Evolutionary conservation across 2,888 invertebrate species (phyloP), one percentile per base, ranked within the genome.

Genomic region (Leucophenga montana): DNA sequence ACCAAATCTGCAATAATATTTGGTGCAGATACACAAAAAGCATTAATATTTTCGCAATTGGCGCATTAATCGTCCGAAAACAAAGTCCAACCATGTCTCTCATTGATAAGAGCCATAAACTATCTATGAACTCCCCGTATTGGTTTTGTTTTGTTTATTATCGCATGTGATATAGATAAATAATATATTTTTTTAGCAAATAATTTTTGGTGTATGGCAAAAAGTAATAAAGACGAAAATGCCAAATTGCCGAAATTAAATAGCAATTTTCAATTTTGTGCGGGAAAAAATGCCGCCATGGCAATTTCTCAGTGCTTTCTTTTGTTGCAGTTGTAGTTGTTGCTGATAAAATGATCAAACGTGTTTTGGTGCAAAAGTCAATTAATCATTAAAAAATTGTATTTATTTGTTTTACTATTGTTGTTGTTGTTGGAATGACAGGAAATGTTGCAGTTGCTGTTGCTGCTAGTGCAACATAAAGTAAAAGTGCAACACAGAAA

Each of bases 301-400:
- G 39, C 39, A 39, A 39, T 14, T 27, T 27, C n/a, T 27, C n/a
- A 31, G 16, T 22, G 31, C 27, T 57, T 57, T 22, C 31, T 27
- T 39, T 39, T 57, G 22, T 27, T 27, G 22, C 22, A 22, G 57
- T 57, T 57, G 57, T 27, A 57, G 3, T 61, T 33, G 33, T 39
- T 33, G n/a, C n/a, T 33, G 75, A 75, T 78, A 76, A 78, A 76
- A 77, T 73, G 77, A 80, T 80, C 80, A 78, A 80, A 80, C 80
- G 77, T 80, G 79, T 80, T 80, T 80, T 64, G 74, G 81, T 77
- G 80, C 82, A 82, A 80, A 80, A 80, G 80, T 80, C 80, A 80
- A 80, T 80, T 80, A 80, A 80, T 80, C 82, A 80, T 80, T 82
- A 80, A 77, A 77, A 75, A 82, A 82, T 77, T 74, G 72, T 80